Evolutionary conservation across 2,797 vertebrate species (phyloP).

Genomic region (Halcyon chelicuti): DNA sequence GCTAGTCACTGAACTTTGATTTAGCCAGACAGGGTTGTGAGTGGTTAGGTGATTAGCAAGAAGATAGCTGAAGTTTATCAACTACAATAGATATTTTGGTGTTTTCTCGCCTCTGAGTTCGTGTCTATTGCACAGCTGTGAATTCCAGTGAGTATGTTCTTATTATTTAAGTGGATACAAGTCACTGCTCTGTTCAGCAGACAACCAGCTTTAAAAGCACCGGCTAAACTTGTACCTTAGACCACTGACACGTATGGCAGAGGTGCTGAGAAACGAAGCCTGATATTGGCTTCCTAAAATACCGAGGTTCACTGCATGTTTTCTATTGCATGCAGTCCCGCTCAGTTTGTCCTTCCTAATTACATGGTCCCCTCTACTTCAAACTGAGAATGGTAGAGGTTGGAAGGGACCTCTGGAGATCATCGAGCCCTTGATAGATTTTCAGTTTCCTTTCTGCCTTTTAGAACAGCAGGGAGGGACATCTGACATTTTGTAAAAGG

Average conservation of each 20-base stretch:
- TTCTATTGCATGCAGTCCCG: background rate
- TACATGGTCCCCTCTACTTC: background rate
- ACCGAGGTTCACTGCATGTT: background rate
- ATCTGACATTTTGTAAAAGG: background rate
- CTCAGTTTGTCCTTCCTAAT: background rate
- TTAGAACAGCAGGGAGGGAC: background rate
- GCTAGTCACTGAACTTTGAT: background rate
- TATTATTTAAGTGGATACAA: background rate
- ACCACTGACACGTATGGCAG: background rate
- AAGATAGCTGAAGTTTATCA: background rate
- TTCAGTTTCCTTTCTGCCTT: background rate
- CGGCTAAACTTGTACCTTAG: background rate
- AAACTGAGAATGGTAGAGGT: background rate
- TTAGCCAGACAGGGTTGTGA: background rate
- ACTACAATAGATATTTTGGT: background rate
- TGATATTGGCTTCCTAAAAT: background rate
- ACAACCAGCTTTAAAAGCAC: background rate
- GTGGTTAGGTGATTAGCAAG: conserved; percentile 2
- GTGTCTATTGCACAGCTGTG: background rate
- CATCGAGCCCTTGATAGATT: background rate
- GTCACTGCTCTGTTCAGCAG: background rate
- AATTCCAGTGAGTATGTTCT: background rate
- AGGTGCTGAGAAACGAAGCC: background rate
- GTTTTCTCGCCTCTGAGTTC: background rate
- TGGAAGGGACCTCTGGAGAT: no score